phyloP scores from a whole-genome alignment of 2,797 vertebrate genomes.

The Semotilus atromaculatus region DNA sequence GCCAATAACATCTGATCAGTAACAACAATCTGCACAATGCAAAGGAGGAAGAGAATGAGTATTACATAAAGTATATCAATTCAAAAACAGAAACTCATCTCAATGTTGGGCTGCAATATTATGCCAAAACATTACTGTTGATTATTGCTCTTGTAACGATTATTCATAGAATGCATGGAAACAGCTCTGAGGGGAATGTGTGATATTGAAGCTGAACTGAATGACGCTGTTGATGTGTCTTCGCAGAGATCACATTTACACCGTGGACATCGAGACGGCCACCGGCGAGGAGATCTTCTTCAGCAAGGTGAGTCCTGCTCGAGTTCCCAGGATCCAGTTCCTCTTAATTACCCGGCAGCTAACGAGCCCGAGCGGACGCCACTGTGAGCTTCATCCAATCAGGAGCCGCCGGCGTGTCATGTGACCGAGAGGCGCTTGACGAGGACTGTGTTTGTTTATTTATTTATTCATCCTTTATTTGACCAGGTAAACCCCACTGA shows the following conservation, averaged over 20 bases:
- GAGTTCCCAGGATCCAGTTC: constrained; percentile 48
- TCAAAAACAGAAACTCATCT: not conserved
- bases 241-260: constrained; percentile 98
- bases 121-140: not conserved
- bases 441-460: no score
- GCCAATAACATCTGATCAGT: not conserved
- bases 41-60: not conserved
- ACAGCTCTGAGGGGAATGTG: not conserved
- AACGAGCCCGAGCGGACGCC: constrained; percentile 51
- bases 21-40: not conserved
- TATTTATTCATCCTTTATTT: no score
- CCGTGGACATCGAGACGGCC: constrained; percentile 92
- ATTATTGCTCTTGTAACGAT: not conserved
- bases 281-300: constrained; percentile 96
- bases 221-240: constrained; percentile 46
- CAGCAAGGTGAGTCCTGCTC: constrained; percentile 92
- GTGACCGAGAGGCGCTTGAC: no score
- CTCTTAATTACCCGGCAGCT: constrained; percentile 50
- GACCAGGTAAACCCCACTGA: no score
- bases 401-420: constrained; percentile 63
- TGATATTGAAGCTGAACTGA: not conserved
- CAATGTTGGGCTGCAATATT: not conserved
- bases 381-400: constrained; percentile 79
- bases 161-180: not conserved
- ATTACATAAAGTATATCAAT: not conserved